Conservation (phyloP, 2,113 vertebrate species). For the Craseonycteris thonglongyai region DNA sequence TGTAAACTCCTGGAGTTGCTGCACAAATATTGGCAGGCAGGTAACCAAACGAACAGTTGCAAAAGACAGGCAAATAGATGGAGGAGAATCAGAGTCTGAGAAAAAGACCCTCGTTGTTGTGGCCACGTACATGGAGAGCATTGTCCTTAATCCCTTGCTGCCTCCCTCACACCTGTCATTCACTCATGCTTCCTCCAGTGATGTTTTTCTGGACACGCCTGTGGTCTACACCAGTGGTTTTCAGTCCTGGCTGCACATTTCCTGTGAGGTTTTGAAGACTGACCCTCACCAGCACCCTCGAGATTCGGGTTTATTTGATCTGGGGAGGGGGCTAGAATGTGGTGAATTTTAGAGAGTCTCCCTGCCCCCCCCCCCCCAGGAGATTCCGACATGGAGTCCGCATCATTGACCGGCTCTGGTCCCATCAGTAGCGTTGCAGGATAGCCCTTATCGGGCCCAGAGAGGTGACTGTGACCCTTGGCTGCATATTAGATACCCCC, state of each 20-base stretch:
- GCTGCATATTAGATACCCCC: neutral
- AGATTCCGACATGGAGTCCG: neutral
- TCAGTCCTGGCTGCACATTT: neutral
- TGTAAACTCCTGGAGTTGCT: slow-evolving; percentile 52
- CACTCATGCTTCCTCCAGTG: neutral
- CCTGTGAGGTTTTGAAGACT: neutral
- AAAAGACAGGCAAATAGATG: slow-evolving; percentile 14
- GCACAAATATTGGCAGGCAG: slow-evolving; percentile 56
- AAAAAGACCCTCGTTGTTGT: neutral
- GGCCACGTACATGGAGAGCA: neutral
- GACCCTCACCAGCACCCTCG: rapidly evolving
- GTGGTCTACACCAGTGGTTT: neutral
- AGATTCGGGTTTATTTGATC: neutral
- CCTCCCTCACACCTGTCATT: neutral
- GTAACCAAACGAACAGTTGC: neutral
- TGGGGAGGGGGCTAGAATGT: neutral
- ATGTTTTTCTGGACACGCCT: neutral
- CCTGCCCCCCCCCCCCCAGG: no score
- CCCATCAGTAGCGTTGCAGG: neutral
- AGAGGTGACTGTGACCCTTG: neutral
- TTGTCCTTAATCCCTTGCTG: slow-evolving; percentile 12
- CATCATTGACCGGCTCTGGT: neutral
- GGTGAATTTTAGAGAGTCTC: neutral
- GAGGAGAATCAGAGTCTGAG: neutral
- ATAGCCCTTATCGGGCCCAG: neutral